Evolutionary conservation across 1,140 invertebrate species (phyloP), one percentile per base, ranked within the genome.

Genomic region (Bombus terrestris): DNA sequence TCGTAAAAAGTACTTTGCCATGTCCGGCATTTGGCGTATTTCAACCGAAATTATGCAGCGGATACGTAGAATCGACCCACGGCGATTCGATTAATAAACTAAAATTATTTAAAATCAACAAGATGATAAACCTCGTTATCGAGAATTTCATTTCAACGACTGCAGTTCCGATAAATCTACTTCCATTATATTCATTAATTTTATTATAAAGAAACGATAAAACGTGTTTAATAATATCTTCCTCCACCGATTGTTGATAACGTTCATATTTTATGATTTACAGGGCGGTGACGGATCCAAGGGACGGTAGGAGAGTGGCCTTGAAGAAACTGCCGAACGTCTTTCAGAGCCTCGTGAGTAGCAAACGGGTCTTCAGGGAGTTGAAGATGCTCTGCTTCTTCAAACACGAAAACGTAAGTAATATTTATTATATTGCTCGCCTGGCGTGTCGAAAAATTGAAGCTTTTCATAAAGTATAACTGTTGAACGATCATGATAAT

Each of bases 321-420:
- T 97, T 99, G 83, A 99, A 99, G 96, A 99, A 99, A 96, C 97
- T 99, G 96, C 99, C 99, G 90, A 99, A 99, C 96, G 99, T 99
- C 95, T 99, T 99, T 97, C 99, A 99, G 96, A 99, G 99, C 95
- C 96, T 99, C 92, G 98, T 99, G 91, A 99, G 99, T 90, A 95
- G 95, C 93, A 99, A 99, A 95, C 97, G 99, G 92, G 99, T 99
- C 86, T 99, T 99, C 96, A 97, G 99, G 89, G 99, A 99, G 96
- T 97, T 99, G 89, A 98, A 99, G 96, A 99, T 99, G 99, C 96
- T 99, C 64, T 99, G 98, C 95, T 99, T 99, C 96, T 99, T 99
- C 96, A 99, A 99, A 96, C 99, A 99, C 95, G 99, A 99, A 96
- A 99, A 99, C 96, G 99, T 99, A 96, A 98, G 98, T 62, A n/a